Evolutionary conservation across 2,113 vertebrate species (phyloP), one percentile per base, ranked within the genome.

Genomic region (Lipophrys pholis): DNA sequence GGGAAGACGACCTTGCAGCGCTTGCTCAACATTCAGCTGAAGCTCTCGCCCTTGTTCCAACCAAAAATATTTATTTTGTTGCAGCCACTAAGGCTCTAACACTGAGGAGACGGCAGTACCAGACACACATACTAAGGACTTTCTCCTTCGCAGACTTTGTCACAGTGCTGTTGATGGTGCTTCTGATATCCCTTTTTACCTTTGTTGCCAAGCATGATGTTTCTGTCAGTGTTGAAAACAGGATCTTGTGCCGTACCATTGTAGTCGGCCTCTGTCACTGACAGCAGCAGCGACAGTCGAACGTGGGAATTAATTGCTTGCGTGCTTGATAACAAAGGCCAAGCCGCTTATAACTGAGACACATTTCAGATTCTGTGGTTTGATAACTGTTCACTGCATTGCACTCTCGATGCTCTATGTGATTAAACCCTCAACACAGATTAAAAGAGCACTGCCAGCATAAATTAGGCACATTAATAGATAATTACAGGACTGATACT

Each of bases 1-100:
- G 76, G 90, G 78, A 77, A 65, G 43, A 36, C 41, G 60, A 90
- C 89, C 85, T 84, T 91, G 86, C 67, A 67, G 80, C 72, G 55
- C 71, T 76, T 63, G 35, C 61, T 87, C 69, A 71, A 80, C 73
- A 77, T 86, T 80, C 81, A 80, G 66, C 70, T 50, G 46, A 58
- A 81, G 71, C 41, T n/a, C 49, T 84, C 62, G 53, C 8, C 12
- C 35, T 54, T 51, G 52, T 73, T 56, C 55, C 59, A 39, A 73
- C 49, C 57, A 83, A 72, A 87, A 82, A 76, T 78, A 67, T 76
- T 75, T 87, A 63, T 84, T 83, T 81, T 77, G 38, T 59, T 56
- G 51, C 69, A 52, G 46, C 52, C 17, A 12, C 41, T 78, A 15
- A 2, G 10, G 56, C 60, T 65, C 48, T 73, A 35, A 65, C 42